Conservation (phyloP, 1,140 invertebrate species). For the Carposina sasakii region DNA sequence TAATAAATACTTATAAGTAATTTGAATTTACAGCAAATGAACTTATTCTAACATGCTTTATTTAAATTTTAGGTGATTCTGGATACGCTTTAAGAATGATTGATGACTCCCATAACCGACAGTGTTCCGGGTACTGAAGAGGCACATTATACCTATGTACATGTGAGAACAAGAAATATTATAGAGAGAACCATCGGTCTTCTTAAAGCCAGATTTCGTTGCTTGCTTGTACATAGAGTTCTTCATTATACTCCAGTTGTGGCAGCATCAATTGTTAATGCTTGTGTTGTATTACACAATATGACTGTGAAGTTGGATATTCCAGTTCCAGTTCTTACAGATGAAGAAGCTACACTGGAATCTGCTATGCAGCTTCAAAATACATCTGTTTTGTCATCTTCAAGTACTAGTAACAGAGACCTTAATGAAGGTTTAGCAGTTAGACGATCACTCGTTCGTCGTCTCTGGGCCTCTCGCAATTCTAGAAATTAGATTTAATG, state of each 20-base stretch:
- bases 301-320: conserved; percentile 14
- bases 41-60: background rate
- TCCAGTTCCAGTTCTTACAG: background rate
- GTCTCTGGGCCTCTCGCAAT: background rate
- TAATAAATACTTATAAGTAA: background rate
- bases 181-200: conserved; percentile 31
- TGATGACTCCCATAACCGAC: conserved; percentile 30
- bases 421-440: background rate
- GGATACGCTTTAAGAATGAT: conserved; percentile 23
- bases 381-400: background rate
- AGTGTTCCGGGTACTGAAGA: conserved; percentile 19
- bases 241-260: conserved; percentile 31
- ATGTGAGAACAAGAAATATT: conserved; percentile 16
- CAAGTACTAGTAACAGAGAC: background rate
- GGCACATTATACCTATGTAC: conserved; percentile 10
- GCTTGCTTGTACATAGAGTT: conserved; percentile 29
- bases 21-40: background rate
- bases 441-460: background rate
- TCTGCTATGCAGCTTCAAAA: background rate
- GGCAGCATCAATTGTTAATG: conserved; percentile 31
- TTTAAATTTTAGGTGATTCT: conserved; percentile 26
- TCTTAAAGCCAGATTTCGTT: conserved; percentile 34
- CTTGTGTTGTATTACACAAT: conserved; percentile 40
- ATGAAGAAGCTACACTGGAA: background rate
- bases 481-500: background rate